Evolutionary conservation across 2,888 invertebrate species (phyloP).

Genomic region (Acheta domesticus): DNA sequence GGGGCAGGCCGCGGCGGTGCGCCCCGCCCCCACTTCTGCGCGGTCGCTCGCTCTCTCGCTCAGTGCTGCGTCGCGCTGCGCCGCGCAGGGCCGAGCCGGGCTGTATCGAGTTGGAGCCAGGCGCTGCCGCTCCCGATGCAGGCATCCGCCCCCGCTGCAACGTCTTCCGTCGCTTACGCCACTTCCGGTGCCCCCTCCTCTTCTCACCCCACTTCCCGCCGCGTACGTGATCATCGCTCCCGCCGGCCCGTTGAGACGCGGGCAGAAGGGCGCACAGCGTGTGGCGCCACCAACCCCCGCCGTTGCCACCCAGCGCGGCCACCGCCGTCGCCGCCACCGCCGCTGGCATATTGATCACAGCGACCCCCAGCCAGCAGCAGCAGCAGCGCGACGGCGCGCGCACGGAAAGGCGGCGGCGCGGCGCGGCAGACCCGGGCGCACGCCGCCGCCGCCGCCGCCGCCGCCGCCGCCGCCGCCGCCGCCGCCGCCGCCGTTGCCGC

Average conservation of each 20-base stretch:
- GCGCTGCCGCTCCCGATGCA: no score
- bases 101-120: no score
- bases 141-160: no score
- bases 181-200: background rate
- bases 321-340: background rate
- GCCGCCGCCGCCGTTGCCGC: no score
- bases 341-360: constrained; percentile 1
- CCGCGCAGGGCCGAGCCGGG: no score
- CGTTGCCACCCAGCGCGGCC: no score
- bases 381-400: constrained; percentile 4
- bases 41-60: no score
- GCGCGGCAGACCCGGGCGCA: background rate
- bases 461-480: background rate
- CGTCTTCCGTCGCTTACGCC: background rate
- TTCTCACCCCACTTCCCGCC: no score
- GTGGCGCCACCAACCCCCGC: background rate
- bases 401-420: background rate
- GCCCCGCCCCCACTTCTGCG: no score
- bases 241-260: background rate
- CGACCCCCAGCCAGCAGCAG: background rate
- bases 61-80: no score
- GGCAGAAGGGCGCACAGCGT: background rate
- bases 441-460: background rate
- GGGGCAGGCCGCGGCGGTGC: no score
- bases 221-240: no score